Base-by-base conservation (phyloP, 2,797 vertebrate species). In the Hemitrygon akajei region DNA sequence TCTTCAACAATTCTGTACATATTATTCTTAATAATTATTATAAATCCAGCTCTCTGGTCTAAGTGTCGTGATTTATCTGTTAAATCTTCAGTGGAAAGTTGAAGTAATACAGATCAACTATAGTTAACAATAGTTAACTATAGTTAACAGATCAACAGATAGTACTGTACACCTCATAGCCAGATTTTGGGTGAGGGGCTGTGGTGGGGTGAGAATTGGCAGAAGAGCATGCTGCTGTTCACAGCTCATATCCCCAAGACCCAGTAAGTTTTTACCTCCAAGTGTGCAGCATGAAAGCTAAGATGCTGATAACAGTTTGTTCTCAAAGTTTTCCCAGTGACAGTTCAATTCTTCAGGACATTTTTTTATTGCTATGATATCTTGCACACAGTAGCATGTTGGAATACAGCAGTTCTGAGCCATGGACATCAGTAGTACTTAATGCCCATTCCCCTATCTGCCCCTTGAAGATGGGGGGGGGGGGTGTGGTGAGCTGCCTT, bases 1-100 rank as follows among this genome's bases (percentile, higher is more conserved):
- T 37, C 63, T 37, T 75, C 66, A 66, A 63, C 86, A 89, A 89
- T 89, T 69, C 86, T 89, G 86, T 89, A 89, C 63, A 89, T 89
- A 89, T 89, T 89, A 69, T 89, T 89, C 86, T 66, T 89, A 89
- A 89, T 89, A 37, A 89, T 89, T 89, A 89, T 89, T 89, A 89
- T 89, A 69, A 89, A 89, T 66, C 63, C 86, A 69, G 30, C n/a
- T 89, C 84, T 66, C 14, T 89, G 86, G 86, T 89, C 63, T 11
- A 37, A 37, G 34, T 89, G 86, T 89, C 47, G 63, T 37, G n/a
- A 89, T 37, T 63, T 69, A 37, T 63, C n/a, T 9, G 60, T 89
- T 58, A 27, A 56, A 60, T 58, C 25, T 66, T 58, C 10, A 37
- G 9, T 89, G n/a, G 60, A 89, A 66, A 66, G 34, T 7, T 89